phyloP scores from a whole-genome alignment of 2,797 vertebrate species.

The Fundulus diaphanus region DNA sequence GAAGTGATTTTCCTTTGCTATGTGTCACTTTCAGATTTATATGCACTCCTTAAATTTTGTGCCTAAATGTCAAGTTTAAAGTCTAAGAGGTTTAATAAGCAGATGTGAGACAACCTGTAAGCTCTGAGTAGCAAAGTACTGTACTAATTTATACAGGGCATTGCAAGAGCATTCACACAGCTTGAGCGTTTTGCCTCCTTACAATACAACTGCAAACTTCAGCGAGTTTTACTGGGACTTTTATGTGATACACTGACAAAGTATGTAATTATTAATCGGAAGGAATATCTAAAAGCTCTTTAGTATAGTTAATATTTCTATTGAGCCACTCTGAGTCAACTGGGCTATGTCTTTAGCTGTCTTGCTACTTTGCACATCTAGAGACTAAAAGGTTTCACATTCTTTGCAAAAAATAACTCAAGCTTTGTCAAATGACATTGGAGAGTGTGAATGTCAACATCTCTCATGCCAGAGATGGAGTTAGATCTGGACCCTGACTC shows the following conservation, averaged over 20 bases:
- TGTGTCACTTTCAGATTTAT: neutral
- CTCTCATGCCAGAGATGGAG: no score
- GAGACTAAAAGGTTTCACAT: neutral
- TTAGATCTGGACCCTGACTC: no score
- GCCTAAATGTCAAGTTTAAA: neutral
- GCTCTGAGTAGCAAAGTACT: neutral
- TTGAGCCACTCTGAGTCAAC: neutral
- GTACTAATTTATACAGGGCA: neutral
- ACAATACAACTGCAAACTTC: neutral
- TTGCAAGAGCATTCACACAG: neutral
- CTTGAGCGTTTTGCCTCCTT: neutral
- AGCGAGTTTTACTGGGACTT: neutral
- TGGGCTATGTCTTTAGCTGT: neutral
- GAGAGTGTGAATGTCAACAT: no score
- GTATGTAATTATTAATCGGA: neutral
- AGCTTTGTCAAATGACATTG: no score
- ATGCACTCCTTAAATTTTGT: neutral
- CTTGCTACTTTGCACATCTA: neutral
- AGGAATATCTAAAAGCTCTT: neutral
- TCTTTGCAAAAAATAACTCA: no score
- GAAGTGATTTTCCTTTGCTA: constrained; percentile 1
- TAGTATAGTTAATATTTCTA: neutral
- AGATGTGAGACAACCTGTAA: neutral
- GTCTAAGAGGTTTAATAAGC: neutral
- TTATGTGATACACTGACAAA: neutral